Evolutionary conservation across 2,113 vertebrate genomes (phyloP).

Genomic region (Pterocles orientalis): DNA sequence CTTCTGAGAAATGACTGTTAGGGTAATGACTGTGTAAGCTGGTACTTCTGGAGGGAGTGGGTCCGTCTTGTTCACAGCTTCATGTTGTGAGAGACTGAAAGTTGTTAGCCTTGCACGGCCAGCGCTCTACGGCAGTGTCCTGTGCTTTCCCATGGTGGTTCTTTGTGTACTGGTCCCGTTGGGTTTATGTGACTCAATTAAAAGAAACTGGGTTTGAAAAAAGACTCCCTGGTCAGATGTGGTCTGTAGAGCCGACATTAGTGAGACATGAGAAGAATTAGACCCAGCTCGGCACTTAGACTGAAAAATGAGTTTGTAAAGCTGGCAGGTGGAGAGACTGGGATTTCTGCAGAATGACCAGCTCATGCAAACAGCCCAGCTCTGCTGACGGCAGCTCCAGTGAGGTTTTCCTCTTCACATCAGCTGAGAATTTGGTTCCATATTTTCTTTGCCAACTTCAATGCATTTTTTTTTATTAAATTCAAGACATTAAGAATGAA

Average conservation of each 20-base stretch:
- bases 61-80: background rate
- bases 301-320: background rate
- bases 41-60: background rate
- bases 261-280: background rate
- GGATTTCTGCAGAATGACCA: too few relatives aligned
- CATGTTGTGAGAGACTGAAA: background rate
- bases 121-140: background rate
- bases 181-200: background rate
- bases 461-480: background rate
- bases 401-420: background rate
- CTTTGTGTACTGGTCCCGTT: rapidly evolving
- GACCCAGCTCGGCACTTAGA: background rate
- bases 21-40: background rate
- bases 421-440: background rate
- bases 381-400: rapidly evolving
- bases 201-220: background rate
- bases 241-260: background rate
- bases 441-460: background rate
- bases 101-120: background rate
- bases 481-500: background rate
- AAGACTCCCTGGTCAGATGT: rapidly evolving
- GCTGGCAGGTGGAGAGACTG: background rate
- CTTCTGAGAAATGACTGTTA: background rate
- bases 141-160: background rate
- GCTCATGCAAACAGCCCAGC: rapidly evolving